Evolutionary conservation across 2,888 invertebrate genomes (phyloP).

Genomic region (Pachycephus smyrnensis): DNA sequence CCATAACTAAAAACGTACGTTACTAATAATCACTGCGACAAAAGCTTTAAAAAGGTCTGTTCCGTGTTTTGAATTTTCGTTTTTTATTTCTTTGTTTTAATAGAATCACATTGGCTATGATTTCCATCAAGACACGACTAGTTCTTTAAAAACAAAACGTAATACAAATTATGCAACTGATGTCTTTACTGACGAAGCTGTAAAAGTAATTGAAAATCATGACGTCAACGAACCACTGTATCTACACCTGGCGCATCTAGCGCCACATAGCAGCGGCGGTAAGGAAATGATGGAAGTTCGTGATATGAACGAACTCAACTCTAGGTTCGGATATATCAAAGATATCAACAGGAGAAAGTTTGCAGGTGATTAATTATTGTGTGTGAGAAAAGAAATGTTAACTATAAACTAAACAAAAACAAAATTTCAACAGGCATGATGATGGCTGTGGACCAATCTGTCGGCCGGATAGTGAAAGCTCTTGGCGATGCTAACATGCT

Average conservation of each 20-base stretch:
- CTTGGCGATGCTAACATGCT: slow-evolving; percentile 68
- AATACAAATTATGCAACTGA: slow-evolving; percentile 78
- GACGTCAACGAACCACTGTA: slow-evolving; percentile 77
- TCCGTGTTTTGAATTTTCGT: slow-evolving; percentile 10
- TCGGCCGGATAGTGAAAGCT: slow-evolving; percentile 70
- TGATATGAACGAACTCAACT: slow-evolving; percentile 70
- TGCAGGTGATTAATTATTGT: slow-evolving; percentile 72
- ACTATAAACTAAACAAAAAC: slow-evolving; percentile 6
- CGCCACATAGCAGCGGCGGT: slow-evolving; percentile 81
- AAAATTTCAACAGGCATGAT: slow-evolving; percentile 65
- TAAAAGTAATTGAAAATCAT: slow-evolving; percentile 73
- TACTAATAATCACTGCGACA: background rate
- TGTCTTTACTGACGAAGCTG: slow-evolving; percentile 76
- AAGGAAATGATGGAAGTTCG: slow-evolving; percentile 80
- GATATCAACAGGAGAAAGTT: slow-evolving; percentile 77
- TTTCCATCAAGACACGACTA: slow-evolving; percentile 63
- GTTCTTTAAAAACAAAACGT: slow-evolving; percentile 60
- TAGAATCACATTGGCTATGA: slow-evolving; percentile 64
- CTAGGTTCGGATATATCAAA: slow-evolving; percentile 77
- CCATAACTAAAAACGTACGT: slow-evolving; percentile 65
- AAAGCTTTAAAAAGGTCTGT: background rate
- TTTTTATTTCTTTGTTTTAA: background rate
- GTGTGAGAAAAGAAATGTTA: background rate
- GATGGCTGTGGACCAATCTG: slow-evolving; percentile 72
- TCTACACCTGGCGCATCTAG: slow-evolving; percentile 82